Base-by-base conservation (phyloP, 2,797 vertebrate genomes). In the Syncerus caffer region DNA sequence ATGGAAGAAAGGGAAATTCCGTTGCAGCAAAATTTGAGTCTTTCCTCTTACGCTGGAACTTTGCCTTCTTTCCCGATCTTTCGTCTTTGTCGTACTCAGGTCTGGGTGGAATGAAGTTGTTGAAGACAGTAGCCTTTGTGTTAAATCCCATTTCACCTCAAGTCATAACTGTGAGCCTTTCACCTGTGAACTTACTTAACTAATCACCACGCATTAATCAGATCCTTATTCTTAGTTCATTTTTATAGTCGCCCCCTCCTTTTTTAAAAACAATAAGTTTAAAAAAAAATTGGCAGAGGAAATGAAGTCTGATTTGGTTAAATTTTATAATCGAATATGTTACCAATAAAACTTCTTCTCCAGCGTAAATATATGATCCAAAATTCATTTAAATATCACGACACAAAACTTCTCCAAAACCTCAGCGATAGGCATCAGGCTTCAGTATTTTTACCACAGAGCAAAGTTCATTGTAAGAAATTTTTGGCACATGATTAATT, bases 371-470 rank as follows among this genome's bases (percentile, higher is more conserved):
- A 88, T 7, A 47, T 1, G 23, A 60, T 53, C 94, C 96, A 91
- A 71, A 93, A 93, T 97, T 90, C 86, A 74, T 97, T 86, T 90
- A 96, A 90, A 96, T 84, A 93, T 98, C 96, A 97, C 34, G 80
- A 12, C 58, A 55, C 64, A 76, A 17, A 88, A 21, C 76, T n/a
- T 38, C 42, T 60, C 38, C 58, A 76, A 12, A 89, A 25, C 60
- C n/a, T 45, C 42, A 17, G 0, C 38, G 29, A 23, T 79, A 50
- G 84, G 60, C 84, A 38, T 25, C 47, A 45, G 42, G 23, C 78
- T 85, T 55, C 15, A 42, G 47, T 79, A 27, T 84, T 91, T 90
- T 96, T 12, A n/a, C 83, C 84, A 16, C 93, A 67, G 38, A 82
- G 86, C 74, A n/a, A 34, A 67, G 83, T 92, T 50, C 57, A 88